Base-by-base conservation (phyloP, 2,797 vertebrate genomes). In the Limnodromus scolopaceus region DNA sequence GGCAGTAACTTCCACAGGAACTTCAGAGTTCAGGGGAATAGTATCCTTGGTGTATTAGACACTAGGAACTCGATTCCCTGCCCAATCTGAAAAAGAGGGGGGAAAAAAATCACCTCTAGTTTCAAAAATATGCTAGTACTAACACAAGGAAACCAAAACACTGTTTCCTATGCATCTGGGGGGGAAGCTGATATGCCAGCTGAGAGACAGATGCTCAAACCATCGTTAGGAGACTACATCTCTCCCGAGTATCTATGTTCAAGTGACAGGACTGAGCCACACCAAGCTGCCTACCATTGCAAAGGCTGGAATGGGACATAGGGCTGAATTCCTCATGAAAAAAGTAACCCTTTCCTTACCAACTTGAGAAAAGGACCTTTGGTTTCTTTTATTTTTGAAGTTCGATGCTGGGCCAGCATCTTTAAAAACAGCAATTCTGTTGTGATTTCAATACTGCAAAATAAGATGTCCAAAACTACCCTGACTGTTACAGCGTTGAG, bases 231-330 rank as follows among this genome's bases (percentile, higher is more conserved):
- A 72, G 36, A 53, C 53, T 15, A 43, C 4, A 2, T 18, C 39
- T 46, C 19, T 46, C 48, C 34, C 0, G 0, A 57, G 19, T n/a
- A 11, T 9, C 0, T 32, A 8, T 3, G 13, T n/a, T 25, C 15
- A 65, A 60, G 43, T 6, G 57, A 58, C 15, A 34, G 36, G 43
- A 71, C 28, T 13, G 32, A 72, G 25, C 18, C 38, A 49, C 74
- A 64, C 15, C 6, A 18, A 45, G n/a, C 28, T 81, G 91, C 77
- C 55, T 61, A 36, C 30, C 13, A 22, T 6, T 91, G 48, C 39
- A 60, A 58, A 68, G 43, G 18, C 13, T 32, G 39, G 23, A 77
- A 36, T 18, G 23, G 34, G 23, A 65, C 46, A 46, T 1, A 69
- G 19, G 43, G 39, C 7, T 63, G n/a, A 74, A 90, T 63, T 85